Base-by-base conservation (phyloP, 2,888 invertebrate genomes). In the Cheilosia grossa region DNA sequence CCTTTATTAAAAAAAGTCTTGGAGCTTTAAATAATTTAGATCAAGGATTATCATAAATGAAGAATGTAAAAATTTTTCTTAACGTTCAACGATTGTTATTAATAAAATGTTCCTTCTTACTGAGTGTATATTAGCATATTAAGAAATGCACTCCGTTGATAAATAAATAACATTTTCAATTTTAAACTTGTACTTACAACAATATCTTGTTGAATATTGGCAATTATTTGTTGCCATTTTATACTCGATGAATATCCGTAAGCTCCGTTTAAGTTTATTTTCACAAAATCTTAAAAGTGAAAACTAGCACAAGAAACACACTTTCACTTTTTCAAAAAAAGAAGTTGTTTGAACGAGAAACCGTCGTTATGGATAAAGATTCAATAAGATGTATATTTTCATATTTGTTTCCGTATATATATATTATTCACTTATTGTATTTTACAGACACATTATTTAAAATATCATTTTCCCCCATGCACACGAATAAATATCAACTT, bases 181-280 rank as follows among this genome's bases (percentile, higher is more conserved):
- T 21, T 30, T 40, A 56, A 40, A 54, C 30, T 24, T n/a, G 9
- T 87, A 91, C 92, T 92, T 92, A 92, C 92, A 92, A 88, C 92
- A 92, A 89, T 92, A 92, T 89, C 92, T 89, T 54, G 92, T 92
- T 69, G 92, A 91, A 87, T 92, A 92, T 88, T 92, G 92, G 87
- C 92, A 92, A 88, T 92, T 92, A 88, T 90, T 87, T 87, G 88
- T 87, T 78, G 88, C 87, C 89, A 89, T 89, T 77, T 7, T 78
- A 15, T 51, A 54, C 30, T 40, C 63, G 19, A 30, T 19, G 33
- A 59, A 58, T 64, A 59, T 63, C 59, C 40, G 53, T 47, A 19
- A 40, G 44, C 27, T 13, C 7, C 63, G 40, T 42, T 51, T 69
- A 6, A 51, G 49, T 42, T n/a, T 64, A 33, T 51, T 33, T 61